Percentiles rank a stretch among this genome's conserved stretches.
phyloP scores from a whole-genome alignment of 1,140 invertebrate genomes.

The Oryctes rhinoceros region DNA sequence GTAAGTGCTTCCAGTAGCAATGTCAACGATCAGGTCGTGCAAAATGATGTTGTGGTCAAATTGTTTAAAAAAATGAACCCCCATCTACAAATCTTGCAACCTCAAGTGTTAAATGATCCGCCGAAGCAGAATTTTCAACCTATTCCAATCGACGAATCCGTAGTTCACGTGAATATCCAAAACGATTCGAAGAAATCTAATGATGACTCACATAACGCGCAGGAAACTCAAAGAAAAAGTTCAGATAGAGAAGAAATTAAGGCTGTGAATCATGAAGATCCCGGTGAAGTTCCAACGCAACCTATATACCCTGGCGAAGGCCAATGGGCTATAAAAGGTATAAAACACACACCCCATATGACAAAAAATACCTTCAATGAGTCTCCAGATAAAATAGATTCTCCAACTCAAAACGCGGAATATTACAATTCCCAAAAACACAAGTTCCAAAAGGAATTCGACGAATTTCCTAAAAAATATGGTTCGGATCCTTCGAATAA shows the following conservation, averaged over 20 bases:
- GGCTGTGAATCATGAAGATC: constrained; percentile 46
- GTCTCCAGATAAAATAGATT: neutral
- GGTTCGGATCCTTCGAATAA: neutral
- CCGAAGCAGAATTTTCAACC: too few species aligned
- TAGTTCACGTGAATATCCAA: too few species aligned
- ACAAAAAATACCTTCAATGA: constrained; percentile 47
- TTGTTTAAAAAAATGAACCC: neutral
- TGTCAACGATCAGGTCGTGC: neutral
- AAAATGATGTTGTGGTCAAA: neutral
- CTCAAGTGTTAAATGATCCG: neutral
- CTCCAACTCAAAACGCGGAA: neutral
- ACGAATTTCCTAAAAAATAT: constrained; percentile 20
- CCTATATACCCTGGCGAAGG: constrained; percentile 64
- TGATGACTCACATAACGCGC: too few species aligned
- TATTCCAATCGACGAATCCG: too few species aligned
- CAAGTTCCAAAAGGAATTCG: constrained; percentile 31
- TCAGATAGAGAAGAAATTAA: too few species aligned
- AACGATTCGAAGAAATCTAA: too few species aligned
- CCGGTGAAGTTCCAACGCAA: constrained; percentile 59
- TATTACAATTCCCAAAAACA: neutral
- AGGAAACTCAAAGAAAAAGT: too few species aligned
- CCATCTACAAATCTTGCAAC: neutral
- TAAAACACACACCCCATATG: constrained; percentile 57
- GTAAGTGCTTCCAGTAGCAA: neutral
- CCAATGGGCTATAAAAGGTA: constrained; percentile 62